phyloP scores from a whole-genome alignment of 2,113 vertebrate species.

The Oreochromis spilurus region DNA sequence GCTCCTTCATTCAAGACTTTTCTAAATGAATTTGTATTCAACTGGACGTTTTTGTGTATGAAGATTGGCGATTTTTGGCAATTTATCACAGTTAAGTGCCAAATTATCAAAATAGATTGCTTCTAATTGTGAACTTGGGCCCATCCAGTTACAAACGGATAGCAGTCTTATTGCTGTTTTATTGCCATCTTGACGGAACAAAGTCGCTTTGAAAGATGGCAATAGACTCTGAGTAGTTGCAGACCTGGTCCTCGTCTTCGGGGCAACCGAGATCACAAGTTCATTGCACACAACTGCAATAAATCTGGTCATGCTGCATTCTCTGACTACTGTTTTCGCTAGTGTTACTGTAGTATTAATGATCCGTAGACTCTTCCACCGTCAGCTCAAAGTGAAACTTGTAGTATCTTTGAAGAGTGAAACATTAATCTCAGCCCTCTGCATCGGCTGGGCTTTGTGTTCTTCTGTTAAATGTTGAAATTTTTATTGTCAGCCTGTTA shows the following conservation, averaged over 20 bases:
- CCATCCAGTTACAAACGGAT: not conserved
- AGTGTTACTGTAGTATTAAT: not conserved
- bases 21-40: not conserved
- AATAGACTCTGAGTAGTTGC: not conserved
- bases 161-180: not conserved
- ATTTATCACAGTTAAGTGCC: not conserved
- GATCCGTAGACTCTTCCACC: not conserved
- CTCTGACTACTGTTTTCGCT: not conserved
- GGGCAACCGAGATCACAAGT: not conserved
- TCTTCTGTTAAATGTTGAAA: not conserved
- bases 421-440: not conserved
- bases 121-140: not conserved
- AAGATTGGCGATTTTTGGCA: not conserved
- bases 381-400: not conserved
- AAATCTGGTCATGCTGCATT: not conserved
- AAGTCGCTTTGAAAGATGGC: not conserved
- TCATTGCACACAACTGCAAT: not conserved
- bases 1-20: not conserved
- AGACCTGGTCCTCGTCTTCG: not conserved
- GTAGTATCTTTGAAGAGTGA: not conserved
- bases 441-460: not conserved
- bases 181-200: fast-evolving
- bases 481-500: not conserved
- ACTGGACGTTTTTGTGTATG: not conserved
- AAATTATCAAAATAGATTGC: fast-evolving